Evolutionary conservation across 2,797 vertebrate species (phyloP), one percentile per base, ranked within the genome.

Genomic region (Luscinia megarhynchos): DNA sequence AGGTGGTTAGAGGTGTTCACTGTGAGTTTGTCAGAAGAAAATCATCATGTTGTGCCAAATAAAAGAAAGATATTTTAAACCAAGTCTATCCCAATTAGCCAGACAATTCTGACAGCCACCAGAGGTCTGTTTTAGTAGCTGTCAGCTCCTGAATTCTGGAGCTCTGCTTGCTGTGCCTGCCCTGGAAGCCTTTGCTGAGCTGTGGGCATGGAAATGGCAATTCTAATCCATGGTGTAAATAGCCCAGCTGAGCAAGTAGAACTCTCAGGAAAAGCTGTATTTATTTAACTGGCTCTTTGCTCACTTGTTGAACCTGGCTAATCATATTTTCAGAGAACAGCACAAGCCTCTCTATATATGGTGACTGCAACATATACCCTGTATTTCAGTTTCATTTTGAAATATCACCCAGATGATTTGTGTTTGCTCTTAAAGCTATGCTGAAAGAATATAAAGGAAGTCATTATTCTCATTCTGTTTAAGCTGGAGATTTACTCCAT

Each of bases 401-500:
- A 89, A 68, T 94, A 94, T 94, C 95, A 86, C 73, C 70, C 30
- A 6, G 61, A 80, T 96, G 81, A 89, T 93, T 95, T 92, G 87
- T 91, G 46, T 85, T 94, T 94, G 72, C 89, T 86, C 59, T 74
- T 85, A 75, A 78, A 66, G 45, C 72, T 67, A 7, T 61, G 63
- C 63, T 87, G 83, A 87, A 92, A 80, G 72, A 90, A 77, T 89
- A 92, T 86, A 95, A 88, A 96, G 81, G 69, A 94, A 84, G 77
- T 93, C 70, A 89, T 93, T 94, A 85, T 90, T 84, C 67, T 62
- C 54, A 32, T 92, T 87, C 94, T 95, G 40, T 92, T 96, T 90
- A 91, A 96, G 94, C 83, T 92, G 79, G 78, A 94, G 92, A 91
- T 95, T 94, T 93, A 93, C 80, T 95, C 77, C 27, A 70, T 94